phyloP scores from a whole-genome alignment of 2,888 invertebrate genomes.

The Meiosimyza decipiens region DNA sequence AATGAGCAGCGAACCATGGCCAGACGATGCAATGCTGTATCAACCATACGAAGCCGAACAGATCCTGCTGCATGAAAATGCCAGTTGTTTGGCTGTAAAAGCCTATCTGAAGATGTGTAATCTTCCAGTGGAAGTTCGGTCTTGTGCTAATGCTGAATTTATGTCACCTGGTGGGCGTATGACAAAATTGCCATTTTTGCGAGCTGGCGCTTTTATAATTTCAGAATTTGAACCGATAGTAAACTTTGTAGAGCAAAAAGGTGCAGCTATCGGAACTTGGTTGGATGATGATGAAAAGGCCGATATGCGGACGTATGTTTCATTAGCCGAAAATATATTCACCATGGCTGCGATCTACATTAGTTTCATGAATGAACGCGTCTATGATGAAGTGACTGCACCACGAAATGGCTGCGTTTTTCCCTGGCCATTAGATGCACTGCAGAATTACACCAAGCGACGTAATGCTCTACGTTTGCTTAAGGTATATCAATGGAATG shows the following conservation, averaged over 20 bases:
- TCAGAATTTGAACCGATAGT: constrained; percentile 94
- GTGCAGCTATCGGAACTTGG: constrained; percentile 78
- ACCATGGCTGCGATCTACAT: constrained; percentile 90
- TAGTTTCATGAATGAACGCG: constrained; percentile 85
- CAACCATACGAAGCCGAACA: constrained; percentile 95
- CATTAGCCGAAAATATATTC: constrained; percentile 87
- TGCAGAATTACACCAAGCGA: constrained; percentile 84
- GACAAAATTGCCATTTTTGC: constrained; percentile 86
- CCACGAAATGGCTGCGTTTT: constrained; percentile 89
- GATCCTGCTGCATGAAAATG: constrained; percentile 92
- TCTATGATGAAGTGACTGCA: constrained; percentile 84
- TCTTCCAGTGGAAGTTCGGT: constrained; percentile 83
- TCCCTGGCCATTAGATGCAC: constrained; percentile 90
- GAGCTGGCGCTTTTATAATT: constrained; percentile 87
- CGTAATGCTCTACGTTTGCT: constrained; percentile 77
- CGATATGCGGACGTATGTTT: constrained; percentile 94
- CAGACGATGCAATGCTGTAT: constrained; percentile 84
- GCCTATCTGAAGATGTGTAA: constrained; percentile 94
- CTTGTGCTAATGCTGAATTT: constrained; percentile 91
- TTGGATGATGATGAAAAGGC: constrained; percentile 82
- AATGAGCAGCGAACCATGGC: constrained; percentile 89
- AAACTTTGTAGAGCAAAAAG: constrained; percentile 87
- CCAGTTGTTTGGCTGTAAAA: constrained; percentile 92
- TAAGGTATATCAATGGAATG: constrained; percentile 83
- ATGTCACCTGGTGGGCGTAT: constrained; percentile 91